Evolutionary conservation across 2,113 vertebrate genomes (phyloP), one percentile per base, ranked within the genome.

Genomic region (Lanius ludovicianus): DNA sequence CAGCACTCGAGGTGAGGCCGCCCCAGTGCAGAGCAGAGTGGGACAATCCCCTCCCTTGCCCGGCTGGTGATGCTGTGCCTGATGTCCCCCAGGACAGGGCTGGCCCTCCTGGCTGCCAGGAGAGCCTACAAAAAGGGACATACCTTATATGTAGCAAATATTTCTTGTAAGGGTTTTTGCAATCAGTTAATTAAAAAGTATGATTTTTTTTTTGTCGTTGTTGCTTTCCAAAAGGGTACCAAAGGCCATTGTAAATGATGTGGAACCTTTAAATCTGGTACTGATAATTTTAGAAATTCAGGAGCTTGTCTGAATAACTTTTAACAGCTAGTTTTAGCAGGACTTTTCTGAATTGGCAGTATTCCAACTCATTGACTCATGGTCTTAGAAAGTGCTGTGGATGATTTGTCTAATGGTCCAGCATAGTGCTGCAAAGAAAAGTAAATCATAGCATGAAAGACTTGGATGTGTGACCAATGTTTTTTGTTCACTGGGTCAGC

Each of bases 321-420:
- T 14, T 90, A 79, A 49, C 17, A 56, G n/a, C 17, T 65, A 65
- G 22, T 49, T 94, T 69, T 89, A 86, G 28, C 31, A 77, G 31
- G 41, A 69, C 41, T 53, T 81, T 73, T 80, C 59, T 77, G 68
- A 92, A 53, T 31, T 92, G 91, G 95, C 76, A 57, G 18, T 70
- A 69, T 35, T 77, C 71, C 91, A 94, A 33, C 33, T 77, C 71
- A 74, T 42, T 84, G 86, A 74, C 67, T 88, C 83, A 73, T 5
- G 12, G 22, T 76, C 13, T 90, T 83, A 92, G 55, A 76, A 92
- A 84, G 64, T 62, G 80, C 68, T 67, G 27, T 46, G 93, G 87
- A 57, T 92, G 68, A 86, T 94, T 96, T 92, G 84, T 94, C 64
- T 96, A 96, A 96, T 89, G 86, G 87, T 63, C 55, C 57, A 41